These are phyloP conservation scores for Synergus itoensis DNA, from an alignment of 2,888 invertebrate species.

Conservation along the genomic window DNA sequence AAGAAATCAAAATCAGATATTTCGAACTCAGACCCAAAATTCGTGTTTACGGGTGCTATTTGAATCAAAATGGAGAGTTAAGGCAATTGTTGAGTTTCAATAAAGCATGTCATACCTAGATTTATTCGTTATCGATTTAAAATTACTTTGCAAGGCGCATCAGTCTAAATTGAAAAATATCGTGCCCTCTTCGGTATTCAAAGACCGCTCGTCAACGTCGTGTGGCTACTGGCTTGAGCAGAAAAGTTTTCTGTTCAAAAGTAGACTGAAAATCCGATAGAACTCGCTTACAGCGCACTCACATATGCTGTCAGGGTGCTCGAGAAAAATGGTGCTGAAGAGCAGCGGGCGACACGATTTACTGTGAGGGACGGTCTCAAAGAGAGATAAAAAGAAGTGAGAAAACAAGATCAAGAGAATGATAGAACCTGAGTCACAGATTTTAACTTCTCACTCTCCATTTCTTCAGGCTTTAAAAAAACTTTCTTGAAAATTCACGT, in stretches of 20 bases:
- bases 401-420: constrained; percentile 48
- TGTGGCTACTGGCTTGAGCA: constrained; percentile 31
- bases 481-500: constrained; percentile 5
- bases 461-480: constrained; percentile 2
- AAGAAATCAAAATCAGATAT: too few relatives aligned
- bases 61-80: too few relatives aligned
- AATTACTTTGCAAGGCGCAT: neutral
- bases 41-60: too few relatives aligned
- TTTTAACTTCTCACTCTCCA: constrained; percentile 47
- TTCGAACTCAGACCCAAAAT: too few relatives aligned
- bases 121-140: neutral
- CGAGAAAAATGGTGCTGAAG: constrained; percentile 65
- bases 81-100: neutral
- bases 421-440: constrained; percentile 39
- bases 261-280: constrained; percentile 50
- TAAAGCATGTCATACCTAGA: neutral
- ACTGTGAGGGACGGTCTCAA: constrained; percentile 49
- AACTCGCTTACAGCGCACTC: constrained; percentile 59
- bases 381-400: constrained; percentile 33
- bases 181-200: constrained; percentile 8
- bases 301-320: constrained; percentile 62
- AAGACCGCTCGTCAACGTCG: neutral
- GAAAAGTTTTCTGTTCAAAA: constrained; percentile 48
- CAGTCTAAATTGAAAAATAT: neutral
- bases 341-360: constrained; percentile 57